Conservation (phyloP, 2,888 invertebrate species). For the Brachyopa scutellaris region DNA sequence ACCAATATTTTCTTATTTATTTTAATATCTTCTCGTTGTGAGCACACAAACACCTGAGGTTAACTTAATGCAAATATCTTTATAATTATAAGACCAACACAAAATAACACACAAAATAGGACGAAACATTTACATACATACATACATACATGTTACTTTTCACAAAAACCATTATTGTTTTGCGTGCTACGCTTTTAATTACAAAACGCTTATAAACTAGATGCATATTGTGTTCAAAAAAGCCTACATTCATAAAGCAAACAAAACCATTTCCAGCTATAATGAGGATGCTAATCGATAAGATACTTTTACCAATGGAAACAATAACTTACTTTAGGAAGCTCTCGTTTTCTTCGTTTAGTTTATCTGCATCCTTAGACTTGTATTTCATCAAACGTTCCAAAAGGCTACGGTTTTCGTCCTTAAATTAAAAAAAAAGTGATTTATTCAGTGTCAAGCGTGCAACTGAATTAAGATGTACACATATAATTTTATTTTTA, state of each 20-base stretch:
- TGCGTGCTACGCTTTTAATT: constrained; percentile 25
- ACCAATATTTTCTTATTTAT: too few species aligned
- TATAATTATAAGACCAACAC: constrained; percentile 4
- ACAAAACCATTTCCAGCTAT: constrained; percentile 66
- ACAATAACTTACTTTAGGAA: constrained; percentile 89
- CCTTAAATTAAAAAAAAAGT: constrained; percentile 83
- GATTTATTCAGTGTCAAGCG: constrained; percentile 13
- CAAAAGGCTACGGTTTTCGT: constrained; percentile 92
- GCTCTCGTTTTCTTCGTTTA: constrained; percentile 98
- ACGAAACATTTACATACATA: constrained; percentile 51
- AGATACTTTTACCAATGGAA: not conserved
- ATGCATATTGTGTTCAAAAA: constrained; percentile 42
- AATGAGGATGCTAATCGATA: constrained; percentile 65
- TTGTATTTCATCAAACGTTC: constrained; percentile 95
- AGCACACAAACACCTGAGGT: too few species aligned
- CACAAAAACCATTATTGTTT: constrained; percentile 12
- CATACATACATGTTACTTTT: too few species aligned
- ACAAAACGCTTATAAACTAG: constrained; percentile 57
- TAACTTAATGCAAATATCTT: too few species aligned
- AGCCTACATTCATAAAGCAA: constrained; percentile 51
- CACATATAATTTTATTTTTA: not conserved
- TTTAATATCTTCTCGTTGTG: too few species aligned
- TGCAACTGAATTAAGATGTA: constrained; percentile 40
- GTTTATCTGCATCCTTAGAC: constrained; percentile 95
- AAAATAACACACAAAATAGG: constrained; percentile 36